A percentile compares a stretch with the other conserved stretches of the same genome.
Evolutionary conservation across 2,113 vertebrate genomes (phyloP).

Genomic region (Erpornis zantholeuca): DNA sequence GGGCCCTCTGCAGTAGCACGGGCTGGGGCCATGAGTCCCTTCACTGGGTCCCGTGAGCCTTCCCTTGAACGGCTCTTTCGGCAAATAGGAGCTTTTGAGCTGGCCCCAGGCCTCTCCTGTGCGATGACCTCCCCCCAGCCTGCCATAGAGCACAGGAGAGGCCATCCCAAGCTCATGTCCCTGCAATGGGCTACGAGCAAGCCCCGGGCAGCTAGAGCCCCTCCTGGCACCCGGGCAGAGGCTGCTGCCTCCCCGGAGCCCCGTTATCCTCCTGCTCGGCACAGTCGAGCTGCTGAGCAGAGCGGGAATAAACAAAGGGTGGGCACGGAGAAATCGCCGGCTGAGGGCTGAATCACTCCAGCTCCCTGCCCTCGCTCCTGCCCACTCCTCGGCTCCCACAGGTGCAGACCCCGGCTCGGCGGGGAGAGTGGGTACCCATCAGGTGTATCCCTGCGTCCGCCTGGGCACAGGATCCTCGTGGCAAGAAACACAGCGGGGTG

Average conservation of each 20-base stretch:
- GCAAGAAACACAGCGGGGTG: not conserved
- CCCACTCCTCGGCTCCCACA: not conserved
- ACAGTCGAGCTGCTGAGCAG: not conserved
- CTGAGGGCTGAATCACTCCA: not conserved
- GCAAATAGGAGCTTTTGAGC: not conserved
- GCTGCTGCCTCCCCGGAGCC: not conserved
- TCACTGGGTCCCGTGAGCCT: not conserved
- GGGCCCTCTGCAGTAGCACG: not conserved
- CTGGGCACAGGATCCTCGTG: not conserved
- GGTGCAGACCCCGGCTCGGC: not conserved
- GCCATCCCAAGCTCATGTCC: not conserved
- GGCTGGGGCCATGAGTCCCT: not conserved
- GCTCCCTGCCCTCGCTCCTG: not conserved
- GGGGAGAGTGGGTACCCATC: not conserved
- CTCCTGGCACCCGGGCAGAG: not conserved
- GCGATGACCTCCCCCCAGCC: rapidly evolving
- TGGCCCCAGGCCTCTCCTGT: not conserved
- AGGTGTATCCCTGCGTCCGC: not conserved
- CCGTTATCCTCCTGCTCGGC: not conserved
- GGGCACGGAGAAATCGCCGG: not conserved
- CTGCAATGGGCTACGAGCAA: not conserved
- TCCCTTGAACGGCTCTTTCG: not conserved
- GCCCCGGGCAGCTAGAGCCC: not conserved
- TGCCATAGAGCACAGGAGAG: rapidly evolving
- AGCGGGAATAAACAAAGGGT: not conserved